A percentile compares a stretch with the other conserved stretches of the same genome.
Conservation (phyloP, 2,113 vertebrate genomes). For the Ptyas mucosa region DNA sequence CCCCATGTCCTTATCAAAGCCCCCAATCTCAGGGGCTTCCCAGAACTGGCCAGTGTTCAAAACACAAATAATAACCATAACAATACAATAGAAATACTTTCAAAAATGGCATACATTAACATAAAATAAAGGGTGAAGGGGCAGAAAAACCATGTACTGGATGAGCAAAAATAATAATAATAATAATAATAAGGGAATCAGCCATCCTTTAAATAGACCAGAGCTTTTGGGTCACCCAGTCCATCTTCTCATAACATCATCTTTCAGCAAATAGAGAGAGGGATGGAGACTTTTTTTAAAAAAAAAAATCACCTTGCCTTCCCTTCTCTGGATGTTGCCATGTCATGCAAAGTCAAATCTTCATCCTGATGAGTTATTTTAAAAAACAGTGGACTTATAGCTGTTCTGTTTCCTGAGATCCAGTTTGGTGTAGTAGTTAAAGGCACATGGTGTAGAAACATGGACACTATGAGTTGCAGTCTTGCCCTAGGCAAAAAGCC, state of each 20-base stretch:
- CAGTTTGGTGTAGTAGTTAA: neutral
- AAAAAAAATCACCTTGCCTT: neutral
- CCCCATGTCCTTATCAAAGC: neutral
- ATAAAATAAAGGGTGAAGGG: neutral
- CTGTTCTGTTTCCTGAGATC: neutral
- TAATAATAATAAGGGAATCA: neutral
- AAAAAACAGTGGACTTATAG: neutral
- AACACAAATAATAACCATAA: neutral
- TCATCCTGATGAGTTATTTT: neutral
- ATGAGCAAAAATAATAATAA: neutral
- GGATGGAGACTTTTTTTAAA: neutral
- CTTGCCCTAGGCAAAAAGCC: neutral
- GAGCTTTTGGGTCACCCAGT: neutral
- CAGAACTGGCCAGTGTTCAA: neutral
- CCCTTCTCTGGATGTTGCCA: neutral
- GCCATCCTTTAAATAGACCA: neutral
- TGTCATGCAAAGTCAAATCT: neutral
- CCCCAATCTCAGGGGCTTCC: neutral
- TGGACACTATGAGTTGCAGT: neutral
- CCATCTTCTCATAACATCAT: neutral
- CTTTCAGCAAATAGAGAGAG: neutral
- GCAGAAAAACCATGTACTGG: neutral
- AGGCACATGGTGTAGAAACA: neutral
- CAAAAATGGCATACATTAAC: neutral
- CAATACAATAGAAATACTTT: neutral